phyloP scores from a whole-genome alignment of 2,797 vertebrate genomes.

The Oreonectes daqikongensis region DNA sequence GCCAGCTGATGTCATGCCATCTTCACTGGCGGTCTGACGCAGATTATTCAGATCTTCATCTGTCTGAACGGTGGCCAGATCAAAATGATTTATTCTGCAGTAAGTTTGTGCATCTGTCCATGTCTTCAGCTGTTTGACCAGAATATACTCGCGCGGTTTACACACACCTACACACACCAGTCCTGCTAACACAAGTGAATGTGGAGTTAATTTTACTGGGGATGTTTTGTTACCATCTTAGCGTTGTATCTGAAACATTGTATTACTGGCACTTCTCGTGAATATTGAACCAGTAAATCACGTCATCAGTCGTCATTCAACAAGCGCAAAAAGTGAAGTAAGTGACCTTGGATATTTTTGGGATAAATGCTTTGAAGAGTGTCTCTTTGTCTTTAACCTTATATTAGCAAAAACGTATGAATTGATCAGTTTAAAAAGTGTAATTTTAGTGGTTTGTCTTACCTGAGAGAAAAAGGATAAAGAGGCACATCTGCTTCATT shows the following conservation, averaged over 20 bases:
- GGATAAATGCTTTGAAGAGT: too few species aligned
- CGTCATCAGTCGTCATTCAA: too few species aligned
- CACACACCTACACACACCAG: background rate
- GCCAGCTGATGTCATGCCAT: background rate
- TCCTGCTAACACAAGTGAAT: background rate
- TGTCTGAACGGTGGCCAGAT: conserved; percentile 29
- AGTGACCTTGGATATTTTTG: too few species aligned
- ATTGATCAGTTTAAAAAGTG: background rate
- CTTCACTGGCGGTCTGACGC: background rate
- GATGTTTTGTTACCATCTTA: too few species aligned
- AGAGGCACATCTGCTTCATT: background rate
- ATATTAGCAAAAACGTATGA: background rate
- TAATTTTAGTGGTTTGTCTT: background rate
- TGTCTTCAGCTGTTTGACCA: background rate
- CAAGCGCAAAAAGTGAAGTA: too few species aligned
- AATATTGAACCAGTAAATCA: too few species aligned
- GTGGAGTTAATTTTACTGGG: too few species aligned
- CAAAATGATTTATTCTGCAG: conserved; percentile 3
- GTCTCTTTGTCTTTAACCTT: too few species aligned
- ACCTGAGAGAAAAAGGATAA: conserved; percentile 4
- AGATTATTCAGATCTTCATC: background rate
- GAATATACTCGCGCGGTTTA: background rate
- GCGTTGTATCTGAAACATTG: too few species aligned
- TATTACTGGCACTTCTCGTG: too few species aligned
- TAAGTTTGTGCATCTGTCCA: conserved; percentile 16